A percentile compares a stretch with the other conserved stretches of the same genome.
These are phyloP conservation scores for Ricordea florida DNA, from an alignment of 92 coral and sea anemone species.

Conservation along the genomic window DNA sequence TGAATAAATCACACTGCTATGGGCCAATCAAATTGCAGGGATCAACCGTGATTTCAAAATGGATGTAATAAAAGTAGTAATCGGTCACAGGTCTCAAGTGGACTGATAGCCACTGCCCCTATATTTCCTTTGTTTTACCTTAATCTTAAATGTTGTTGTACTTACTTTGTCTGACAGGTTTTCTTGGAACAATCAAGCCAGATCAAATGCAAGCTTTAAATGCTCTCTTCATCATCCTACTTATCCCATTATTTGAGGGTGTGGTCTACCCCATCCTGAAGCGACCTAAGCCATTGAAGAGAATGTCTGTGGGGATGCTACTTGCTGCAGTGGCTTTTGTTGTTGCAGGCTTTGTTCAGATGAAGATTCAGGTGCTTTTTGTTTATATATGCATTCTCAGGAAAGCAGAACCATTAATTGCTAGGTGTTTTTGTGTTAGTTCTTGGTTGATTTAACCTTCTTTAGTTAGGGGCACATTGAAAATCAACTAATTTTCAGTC, in stretches of 20 bases:
- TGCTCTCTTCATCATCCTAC: constrained; percentile 65
- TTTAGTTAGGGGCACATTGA: too few relatives aligned
- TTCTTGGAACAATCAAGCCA: constrained; percentile 79
- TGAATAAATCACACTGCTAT: too few relatives aligned
- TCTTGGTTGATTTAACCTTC: too few relatives aligned
- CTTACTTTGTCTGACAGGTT: constrained; percentile 26
- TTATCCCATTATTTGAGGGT: constrained; percentile 80
- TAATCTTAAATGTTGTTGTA: background rate
- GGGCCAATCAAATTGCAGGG: too few relatives aligned
- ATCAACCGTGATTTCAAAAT: too few relatives aligned
- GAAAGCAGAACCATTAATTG: too few relatives aligned
- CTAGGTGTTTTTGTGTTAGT: background rate
- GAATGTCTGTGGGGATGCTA: constrained; percentile 76
- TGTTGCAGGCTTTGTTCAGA: constrained; percentile 75
- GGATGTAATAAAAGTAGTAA: too few relatives aligned
- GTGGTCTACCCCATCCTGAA: constrained; percentile 59
- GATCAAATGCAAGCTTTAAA: constrained; percentile 88
- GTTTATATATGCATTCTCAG: background rate
- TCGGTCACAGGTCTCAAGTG: too few relatives aligned
- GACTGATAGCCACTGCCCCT: too few relatives aligned
- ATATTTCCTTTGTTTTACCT: too few relatives aligned
- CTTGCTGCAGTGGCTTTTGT: constrained; percentile 72
- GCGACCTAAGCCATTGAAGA: constrained; percentile 72
- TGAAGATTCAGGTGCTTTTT: constrained; percentile 63
- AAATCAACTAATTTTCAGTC: too few relatives aligned